phyloP scores from a whole-genome alignment of 2,888 invertebrate genomes.

The Invenusta paracnida region DNA sequence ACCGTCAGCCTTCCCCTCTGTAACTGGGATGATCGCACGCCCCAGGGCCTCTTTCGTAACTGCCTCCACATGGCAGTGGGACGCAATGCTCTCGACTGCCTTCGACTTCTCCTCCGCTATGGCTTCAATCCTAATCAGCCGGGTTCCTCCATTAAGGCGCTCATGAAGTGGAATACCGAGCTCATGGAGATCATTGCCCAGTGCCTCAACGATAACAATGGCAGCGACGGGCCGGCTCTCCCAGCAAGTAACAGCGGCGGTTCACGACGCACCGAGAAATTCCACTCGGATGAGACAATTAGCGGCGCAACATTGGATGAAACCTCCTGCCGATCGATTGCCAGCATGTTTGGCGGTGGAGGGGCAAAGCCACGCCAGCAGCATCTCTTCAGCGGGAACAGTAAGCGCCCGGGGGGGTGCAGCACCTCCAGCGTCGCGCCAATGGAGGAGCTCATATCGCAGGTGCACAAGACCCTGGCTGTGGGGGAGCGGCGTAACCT shows the following conservation, averaged over 20 bases:
- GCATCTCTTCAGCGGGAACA: background rate
- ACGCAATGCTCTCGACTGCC: background rate
- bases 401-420: background rate
- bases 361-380: background rate
- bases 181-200: background rate
- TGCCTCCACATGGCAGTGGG: background rate
- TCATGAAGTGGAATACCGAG: conserved; percentile 12
- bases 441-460: background rate
- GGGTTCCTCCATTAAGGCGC: background rate
- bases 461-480: background rate
- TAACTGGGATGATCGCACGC: background rate
- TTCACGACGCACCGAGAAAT: background rate
- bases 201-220: background rate
- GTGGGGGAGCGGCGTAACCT: background rate
- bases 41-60: background rate
- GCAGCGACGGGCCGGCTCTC: background rate
- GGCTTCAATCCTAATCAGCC: background rate
- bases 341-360: background rate
- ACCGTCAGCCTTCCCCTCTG: background rate
- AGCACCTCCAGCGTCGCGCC: background rate
- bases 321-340: background rate
- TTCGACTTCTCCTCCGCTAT: conserved; percentile 1
- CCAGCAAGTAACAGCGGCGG: background rate
- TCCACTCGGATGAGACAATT: background rate
- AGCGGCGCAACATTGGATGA: background rate